phyloP scores from a whole-genome alignment of 2,888 invertebrate genomes.

The Drosophila robusta region DNA sequence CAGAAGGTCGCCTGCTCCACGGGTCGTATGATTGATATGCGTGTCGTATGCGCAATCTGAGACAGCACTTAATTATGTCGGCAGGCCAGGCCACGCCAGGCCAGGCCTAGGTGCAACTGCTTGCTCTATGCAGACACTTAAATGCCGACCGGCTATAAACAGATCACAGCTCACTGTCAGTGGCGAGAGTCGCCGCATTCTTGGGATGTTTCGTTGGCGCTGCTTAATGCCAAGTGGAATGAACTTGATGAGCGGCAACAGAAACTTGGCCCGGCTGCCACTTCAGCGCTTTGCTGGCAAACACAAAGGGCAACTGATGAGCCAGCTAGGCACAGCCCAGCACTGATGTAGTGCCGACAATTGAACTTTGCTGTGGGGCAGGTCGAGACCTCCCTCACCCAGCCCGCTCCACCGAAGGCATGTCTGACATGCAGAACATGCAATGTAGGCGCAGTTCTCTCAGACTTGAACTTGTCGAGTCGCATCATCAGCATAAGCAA shows the following conservation, averaged over 20 bases:
- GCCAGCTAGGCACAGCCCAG: constrained; percentile 11
- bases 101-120: constrained; percentile 11
- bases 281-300: constrained; percentile 41
- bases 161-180: constrained; percentile 69
- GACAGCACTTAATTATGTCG: constrained; percentile 36
- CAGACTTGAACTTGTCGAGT: constrained; percentile 66
- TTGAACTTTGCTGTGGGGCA: constrained; percentile 56
- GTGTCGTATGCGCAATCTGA: constrained; percentile 41
- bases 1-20: constrained; percentile 11
- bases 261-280: constrained; percentile 48
- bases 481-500: constrained; percentile 21
- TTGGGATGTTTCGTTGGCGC: constrained; percentile 62
- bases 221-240: constrained; percentile 78
- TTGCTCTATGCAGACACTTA: constrained; percentile 45
- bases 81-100: not conserved
- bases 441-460: constrained; percentile 42
- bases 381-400: not conserved
- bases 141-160: constrained; percentile 74
- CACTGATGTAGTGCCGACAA: constrained; percentile 39
- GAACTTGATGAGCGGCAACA: constrained; percentile 65
- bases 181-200: constrained; percentile 69
- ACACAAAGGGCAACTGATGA: constrained; percentile 64
- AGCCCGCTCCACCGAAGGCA: constrained; percentile 16
- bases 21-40: constrained; percentile 40
- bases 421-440: constrained; percentile 66